A percentile compares a stretch with the other conserved stretches of the same genome.
Conservation (phyloP, 2,888 invertebrate genomes). For the Ichneumoninae sp. region DNA sequence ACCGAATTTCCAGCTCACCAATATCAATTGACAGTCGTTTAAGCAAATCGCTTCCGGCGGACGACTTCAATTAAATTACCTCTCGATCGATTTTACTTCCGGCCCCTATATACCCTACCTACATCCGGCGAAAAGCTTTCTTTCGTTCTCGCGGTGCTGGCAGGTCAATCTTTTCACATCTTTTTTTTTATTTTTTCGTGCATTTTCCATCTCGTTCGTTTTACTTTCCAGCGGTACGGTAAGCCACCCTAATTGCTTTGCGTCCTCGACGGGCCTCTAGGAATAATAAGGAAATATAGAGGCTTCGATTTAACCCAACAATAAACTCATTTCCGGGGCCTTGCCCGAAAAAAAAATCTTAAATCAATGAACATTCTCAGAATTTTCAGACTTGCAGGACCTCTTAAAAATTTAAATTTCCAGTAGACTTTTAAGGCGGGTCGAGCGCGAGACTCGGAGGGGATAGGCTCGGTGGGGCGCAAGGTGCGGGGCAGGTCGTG, state of each 20-base stretch:
- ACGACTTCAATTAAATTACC: slow-evolving; percentile 78
- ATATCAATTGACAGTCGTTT: slow-evolving; percentile 76
- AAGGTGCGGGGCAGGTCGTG: too few species aligned
- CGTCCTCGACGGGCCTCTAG: neutral
- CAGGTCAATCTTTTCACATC: slow-evolving; percentile 4
- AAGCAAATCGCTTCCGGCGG: slow-evolving; percentile 75
- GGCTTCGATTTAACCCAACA: neutral
- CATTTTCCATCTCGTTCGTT: slow-evolving; percentile 41
- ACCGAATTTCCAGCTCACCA: slow-evolving; percentile 51
- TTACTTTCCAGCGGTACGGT: slow-evolving; percentile 9
- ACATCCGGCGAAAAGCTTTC: slow-evolving; percentile 23
- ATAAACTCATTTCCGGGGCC: neutral
- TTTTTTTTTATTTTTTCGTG: slow-evolving; percentile 5
- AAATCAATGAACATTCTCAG: too few species aligned
- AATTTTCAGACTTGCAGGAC: too few species aligned
- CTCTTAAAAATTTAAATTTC: too few species aligned
- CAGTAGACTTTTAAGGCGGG: neutral
- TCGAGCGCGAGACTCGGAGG: too few species aligned
- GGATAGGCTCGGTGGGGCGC: too few species aligned
- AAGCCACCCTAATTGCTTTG: neutral
- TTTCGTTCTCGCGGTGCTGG: slow-evolving; percentile 8
- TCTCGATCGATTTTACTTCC: slow-evolving; percentile 65
- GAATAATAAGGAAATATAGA: slow-evolving; percentile 15
- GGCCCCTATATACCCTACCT: neutral
- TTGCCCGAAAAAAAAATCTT: too few species aligned